phyloP scores from a whole-genome alignment of 2,113 vertebrate genomes.

The Oreochromis spilurus region DNA sequence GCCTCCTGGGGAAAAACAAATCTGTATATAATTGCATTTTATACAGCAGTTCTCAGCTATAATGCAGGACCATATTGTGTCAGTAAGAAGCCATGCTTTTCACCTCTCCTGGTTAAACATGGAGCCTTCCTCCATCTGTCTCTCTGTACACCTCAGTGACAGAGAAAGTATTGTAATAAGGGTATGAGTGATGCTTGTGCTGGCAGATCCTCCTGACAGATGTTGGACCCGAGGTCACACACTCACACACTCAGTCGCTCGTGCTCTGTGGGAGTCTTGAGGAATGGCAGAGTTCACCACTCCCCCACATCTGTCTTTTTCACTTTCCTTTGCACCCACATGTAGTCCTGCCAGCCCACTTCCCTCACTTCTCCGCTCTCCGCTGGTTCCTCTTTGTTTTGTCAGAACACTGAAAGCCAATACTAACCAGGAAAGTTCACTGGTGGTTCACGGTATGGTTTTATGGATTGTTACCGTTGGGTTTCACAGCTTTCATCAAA shows the following conservation, averaged over 20 bases:
- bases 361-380: neutral
- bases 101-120: neutral
- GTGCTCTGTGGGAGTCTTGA: conserved; percentile 29
- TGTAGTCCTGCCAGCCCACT: conserved; percentile 17
- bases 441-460: neutral
- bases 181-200: conserved; percentile 43
- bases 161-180: conserved; percentile 28
- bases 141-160: neutral
- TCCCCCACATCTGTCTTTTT: conserved; percentile 49
- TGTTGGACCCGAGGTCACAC: conserved; percentile 16
- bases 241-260: conserved; percentile 18
- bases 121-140: neutral
- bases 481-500: neutral
- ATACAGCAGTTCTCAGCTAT: neutral
- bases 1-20: neutral
- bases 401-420: neutral
- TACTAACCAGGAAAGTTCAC: neutral
- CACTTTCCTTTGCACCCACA: conserved; percentile 5
- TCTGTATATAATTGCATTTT: neutral
- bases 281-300: conserved; percentile 42
- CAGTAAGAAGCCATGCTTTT: neutral
- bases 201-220: conserved; percentile 58
- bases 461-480: neutral
- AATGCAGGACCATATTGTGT: neutral
- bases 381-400: conserved; percentile 6